Conservation (phyloP, 2,113 vertebrate genomes). For the Hemicordylus capensis region DNA sequence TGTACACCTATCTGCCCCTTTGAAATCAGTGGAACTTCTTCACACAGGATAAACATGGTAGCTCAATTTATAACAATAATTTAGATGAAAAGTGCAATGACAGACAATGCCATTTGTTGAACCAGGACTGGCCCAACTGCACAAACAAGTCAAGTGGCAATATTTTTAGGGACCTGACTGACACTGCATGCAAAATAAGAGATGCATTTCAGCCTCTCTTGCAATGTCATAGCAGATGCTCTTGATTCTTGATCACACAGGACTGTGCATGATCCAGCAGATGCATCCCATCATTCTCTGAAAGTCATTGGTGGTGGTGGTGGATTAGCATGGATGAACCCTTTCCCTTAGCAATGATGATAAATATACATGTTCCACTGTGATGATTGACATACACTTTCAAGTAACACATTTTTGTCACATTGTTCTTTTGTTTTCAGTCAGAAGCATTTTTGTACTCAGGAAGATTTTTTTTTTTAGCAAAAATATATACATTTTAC, state of each 20-base stretch:
- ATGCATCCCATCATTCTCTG: background rate
- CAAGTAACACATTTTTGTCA: background rate
- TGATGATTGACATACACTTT: background rate
- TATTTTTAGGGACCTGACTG: background rate
- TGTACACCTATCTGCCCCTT: no score
- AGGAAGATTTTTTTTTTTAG: background rate
- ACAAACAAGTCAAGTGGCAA: background rate
- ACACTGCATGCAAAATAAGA: background rate
- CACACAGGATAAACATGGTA: background rate
- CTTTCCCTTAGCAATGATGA: no score
- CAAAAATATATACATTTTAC: background rate
- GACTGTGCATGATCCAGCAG: background rate
- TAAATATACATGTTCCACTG: background rate
- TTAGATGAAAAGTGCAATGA: no score
- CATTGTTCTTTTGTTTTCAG: conserved; percentile 13
- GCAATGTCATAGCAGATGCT: background rate
- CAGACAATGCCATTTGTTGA: conserved; percentile 13
- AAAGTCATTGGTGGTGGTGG: background rate
- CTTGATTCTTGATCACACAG: background rate
- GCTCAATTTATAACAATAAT: no score
- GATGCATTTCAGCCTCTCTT: background rate
- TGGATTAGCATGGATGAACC: no score
- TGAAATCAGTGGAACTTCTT: no score
- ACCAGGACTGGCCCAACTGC: background rate
- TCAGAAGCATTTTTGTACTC: background rate